Conservation (phyloP, 2,113 vertebrate species). For the Plecturocebus donacophilus region DNA sequence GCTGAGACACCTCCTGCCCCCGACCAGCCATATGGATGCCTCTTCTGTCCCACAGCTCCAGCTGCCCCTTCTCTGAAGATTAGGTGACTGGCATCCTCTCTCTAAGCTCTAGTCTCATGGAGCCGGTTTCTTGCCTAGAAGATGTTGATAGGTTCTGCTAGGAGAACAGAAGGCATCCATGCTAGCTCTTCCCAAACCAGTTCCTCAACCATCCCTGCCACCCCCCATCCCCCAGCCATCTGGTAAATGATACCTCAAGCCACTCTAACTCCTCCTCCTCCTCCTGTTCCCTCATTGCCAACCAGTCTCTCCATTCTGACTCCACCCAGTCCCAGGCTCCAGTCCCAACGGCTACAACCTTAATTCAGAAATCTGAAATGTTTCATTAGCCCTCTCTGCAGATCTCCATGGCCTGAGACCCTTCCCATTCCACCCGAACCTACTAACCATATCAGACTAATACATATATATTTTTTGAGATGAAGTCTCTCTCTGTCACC, state of each 20-base stretch:
- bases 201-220: background rate
- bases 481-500: too few species aligned
- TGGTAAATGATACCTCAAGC: background rate
- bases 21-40: background rate
- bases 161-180: background rate
- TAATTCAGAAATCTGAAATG: background rate
- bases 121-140: background rate
- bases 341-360: too few species aligned
- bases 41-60: background rate
- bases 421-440: background rate
- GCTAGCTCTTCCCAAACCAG: background rate
- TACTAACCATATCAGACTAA: background rate
- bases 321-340: background rate
- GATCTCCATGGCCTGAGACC: background rate
- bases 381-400: background rate
- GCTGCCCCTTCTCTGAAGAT: background rate
- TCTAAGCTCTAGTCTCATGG: background rate
- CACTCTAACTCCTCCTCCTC: background rate
- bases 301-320: background rate
- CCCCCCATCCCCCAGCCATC: background rate
- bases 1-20: background rate
- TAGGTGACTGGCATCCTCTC: background rate
- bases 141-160: background rate
- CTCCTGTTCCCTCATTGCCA: background rate
- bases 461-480: too few species aligned